Evolutionary conservation across 2,797 vertebrate species (phyloP).

Genomic region (Cetoscarus ocellatus): DNA sequence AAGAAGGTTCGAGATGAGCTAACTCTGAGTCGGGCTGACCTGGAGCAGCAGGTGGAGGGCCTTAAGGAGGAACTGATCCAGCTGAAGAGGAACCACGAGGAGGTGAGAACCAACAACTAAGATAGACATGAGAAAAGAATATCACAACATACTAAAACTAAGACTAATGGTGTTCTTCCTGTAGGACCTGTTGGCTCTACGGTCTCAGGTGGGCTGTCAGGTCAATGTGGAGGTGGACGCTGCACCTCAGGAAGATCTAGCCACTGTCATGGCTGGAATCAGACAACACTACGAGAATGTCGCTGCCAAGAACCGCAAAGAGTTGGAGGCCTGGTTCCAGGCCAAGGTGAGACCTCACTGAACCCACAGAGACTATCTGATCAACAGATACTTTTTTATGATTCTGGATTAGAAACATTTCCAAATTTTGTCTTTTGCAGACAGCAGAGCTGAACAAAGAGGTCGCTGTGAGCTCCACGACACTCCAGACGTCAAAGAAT

Average conservation of each 20-base stretch:
- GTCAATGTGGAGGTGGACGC: slow-evolving; percentile 89
- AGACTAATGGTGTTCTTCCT: not conserved
- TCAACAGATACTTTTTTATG: not conserved
- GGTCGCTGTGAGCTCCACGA: slow-evolving; percentile 42
- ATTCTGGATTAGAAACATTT: not conserved
- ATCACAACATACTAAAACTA: too few relatives aligned
- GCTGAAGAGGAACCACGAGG: slow-evolving; percentile 90
- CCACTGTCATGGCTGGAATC: slow-evolving; percentile 81
- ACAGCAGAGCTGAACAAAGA: slow-evolving; percentile 50
- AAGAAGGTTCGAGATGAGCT: slow-evolving; percentile 88
- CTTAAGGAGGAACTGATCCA: slow-evolving; percentile 88
- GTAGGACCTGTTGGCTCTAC: slow-evolving; percentile 82
- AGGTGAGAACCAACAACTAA: slow-evolving; percentile 74
- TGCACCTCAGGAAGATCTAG: slow-evolving; percentile 83
- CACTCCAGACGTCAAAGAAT: slow-evolving; percentile 43
- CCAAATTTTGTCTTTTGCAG: slow-evolving; percentile 21
- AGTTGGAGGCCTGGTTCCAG: slow-evolving; percentile 87
- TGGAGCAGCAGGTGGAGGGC: slow-evolving; percentile 88
- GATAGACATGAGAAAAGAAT: too few relatives aligned
- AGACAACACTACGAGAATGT: slow-evolving; percentile 86
- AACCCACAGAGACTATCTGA: not conserved
- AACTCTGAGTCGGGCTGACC: slow-evolving; percentile 83
- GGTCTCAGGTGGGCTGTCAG: slow-evolving; percentile 78
- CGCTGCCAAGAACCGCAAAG: slow-evolving; percentile 82
- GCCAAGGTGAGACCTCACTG: slow-evolving; percentile 76